A percentile compares a stretch with the other conserved stretches of the same genome.
These are phyloP conservation scores for Cynopterus brachyotis DNA, from an alignment of 2,113 vertebrate species.

Conservation along the genomic window DNA sequence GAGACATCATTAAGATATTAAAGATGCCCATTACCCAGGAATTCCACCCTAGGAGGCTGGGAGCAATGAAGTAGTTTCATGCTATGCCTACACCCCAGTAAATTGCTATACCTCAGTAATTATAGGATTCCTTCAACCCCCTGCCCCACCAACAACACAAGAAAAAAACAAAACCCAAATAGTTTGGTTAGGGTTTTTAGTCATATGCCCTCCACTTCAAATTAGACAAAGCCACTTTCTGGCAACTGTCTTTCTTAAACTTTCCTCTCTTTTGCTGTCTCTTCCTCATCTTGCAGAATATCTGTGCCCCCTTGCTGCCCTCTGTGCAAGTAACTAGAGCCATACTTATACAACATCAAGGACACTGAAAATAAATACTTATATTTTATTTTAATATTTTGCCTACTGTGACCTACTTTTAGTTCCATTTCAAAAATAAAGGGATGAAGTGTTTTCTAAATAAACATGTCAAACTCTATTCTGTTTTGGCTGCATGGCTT, in stretches of 20 bases:
- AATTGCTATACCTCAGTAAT: background rate
- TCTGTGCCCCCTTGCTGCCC: background rate
- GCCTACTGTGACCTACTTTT: slow-evolving; percentile 72
- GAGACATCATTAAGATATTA: background rate
- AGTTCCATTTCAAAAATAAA: slow-evolving; percentile 66
- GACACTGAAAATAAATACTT: slow-evolving; percentile 73
- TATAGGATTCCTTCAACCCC: background rate
- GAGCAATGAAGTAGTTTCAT: background rate
- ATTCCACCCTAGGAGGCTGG: background rate
- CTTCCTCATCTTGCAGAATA: background rate
- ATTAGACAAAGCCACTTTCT: background rate
- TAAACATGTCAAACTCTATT: slow-evolving; percentile 52
- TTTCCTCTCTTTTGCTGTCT: background rate
- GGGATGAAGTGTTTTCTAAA: slow-evolving; percentile 55
- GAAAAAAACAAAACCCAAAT: background rate
- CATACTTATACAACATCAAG: slow-evolving; percentile 41
- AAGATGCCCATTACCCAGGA: background rate
- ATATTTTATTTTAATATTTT: slow-evolving; percentile 73
- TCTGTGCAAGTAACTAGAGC: slow-evolving; percentile 49
- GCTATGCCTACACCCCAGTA: background rate
- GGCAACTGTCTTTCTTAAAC: background rate
- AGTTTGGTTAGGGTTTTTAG: background rate
- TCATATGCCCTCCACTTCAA: background rate
- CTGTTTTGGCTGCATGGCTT: background rate
- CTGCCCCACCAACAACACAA: background rate